Conservation (phyloP, 2,113 vertebrate genomes). For the Taxidea taxus region DNA sequence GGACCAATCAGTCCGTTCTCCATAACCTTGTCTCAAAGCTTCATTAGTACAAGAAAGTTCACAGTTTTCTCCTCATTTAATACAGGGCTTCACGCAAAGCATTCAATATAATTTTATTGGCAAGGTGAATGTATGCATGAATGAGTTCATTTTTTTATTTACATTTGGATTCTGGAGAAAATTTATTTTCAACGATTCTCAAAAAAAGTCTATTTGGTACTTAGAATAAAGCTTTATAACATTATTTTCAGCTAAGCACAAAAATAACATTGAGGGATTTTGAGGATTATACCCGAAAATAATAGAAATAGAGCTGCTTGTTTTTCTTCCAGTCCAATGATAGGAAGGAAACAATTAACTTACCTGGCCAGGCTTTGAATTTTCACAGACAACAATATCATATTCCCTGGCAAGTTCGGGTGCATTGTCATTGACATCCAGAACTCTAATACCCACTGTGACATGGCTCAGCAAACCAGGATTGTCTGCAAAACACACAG, state of each 20-base stretch:
- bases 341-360: constrained; percentile 60
- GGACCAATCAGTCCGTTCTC: fast-evolving
- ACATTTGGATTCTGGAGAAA: neutral
- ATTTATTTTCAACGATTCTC: neutral
- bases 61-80: neutral
- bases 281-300: neutral
- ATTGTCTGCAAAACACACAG: constrained; percentile 88
- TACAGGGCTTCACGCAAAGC: neutral
- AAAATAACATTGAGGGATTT: neutral
- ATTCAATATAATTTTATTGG: neutral
- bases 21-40: neutral
- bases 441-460: constrained; percentile 91
- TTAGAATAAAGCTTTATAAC: constrained; percentile 44
- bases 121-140: neutral
- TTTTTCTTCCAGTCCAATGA: constrained; percentile 36
- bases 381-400: constrained; percentile 95
- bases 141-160: neutral
- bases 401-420: constrained; percentile 90
- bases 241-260: neutral
- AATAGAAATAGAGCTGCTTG: constrained; percentile 50
- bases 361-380: constrained; percentile 94
- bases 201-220: neutral
- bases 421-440: constrained; percentile 96
- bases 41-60: neutral
- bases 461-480: constrained; percentile 90